Evolutionary conservation across 2,113 vertebrate species (phyloP).

Genomic region (Polypterus senegalus): DNA sequence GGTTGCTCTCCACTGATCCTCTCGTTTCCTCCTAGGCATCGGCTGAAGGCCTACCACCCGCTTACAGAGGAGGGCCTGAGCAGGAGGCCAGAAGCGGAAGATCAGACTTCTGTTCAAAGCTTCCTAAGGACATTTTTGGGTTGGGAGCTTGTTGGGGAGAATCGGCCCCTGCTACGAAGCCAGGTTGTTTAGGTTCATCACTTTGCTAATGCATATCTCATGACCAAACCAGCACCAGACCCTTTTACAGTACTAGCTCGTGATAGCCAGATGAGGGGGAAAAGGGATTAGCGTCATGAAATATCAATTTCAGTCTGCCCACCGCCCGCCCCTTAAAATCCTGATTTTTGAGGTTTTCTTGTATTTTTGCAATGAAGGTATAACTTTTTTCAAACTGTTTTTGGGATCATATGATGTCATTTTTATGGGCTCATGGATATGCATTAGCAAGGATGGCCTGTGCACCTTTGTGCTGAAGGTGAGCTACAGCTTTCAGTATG

Average conservation of each 20-base stretch:
- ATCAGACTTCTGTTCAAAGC: constrained; percentile 45
- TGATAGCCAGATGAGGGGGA: no score
- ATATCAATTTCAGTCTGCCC: no score
- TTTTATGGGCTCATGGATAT: no score
- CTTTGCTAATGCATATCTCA: neutral
- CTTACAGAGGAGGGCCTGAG: constrained; percentile 26
- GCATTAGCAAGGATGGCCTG: no score
- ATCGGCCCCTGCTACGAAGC: constrained; percentile 66
- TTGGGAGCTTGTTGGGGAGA: constrained; percentile 53
- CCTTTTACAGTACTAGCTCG: neutral
- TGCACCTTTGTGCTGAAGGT: no score
- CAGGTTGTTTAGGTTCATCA: constrained; percentile 45
- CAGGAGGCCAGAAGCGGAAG: constrained; percentile 28
- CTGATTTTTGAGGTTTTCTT: no score
- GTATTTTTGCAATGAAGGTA: no score
- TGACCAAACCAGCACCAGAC: neutral
- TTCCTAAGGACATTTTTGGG: constrained; percentile 58
- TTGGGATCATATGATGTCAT: no score
- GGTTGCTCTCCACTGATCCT: neutral
- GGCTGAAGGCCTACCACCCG: constrained; percentile 47
- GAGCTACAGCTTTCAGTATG: no score
- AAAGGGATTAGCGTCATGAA: no score
- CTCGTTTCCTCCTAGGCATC: constrained; percentile 30
- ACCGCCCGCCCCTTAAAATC: no score
- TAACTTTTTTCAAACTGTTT: no score